Evolutionary conservation across 2,113 vertebrate species (phyloP), one percentile per base, ranked within the genome.

Genomic region (Romanogobio albipinnatus): DNA sequence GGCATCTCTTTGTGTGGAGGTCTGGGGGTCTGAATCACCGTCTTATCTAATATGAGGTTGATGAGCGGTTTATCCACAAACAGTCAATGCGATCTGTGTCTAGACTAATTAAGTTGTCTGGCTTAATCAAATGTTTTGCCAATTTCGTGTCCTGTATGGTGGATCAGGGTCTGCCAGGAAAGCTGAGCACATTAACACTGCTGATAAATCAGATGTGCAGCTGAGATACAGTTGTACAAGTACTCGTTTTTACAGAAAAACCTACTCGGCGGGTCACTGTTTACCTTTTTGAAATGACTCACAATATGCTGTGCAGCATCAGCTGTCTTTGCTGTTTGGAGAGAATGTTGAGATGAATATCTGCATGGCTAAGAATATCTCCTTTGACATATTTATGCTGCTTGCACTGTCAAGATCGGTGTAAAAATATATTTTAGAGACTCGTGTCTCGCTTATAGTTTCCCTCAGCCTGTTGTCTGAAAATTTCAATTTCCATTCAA

Each of bases 41-140:
- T 47, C 19, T 87, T 77, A 87, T 84, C 77, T 71, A 5, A 26
- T 29, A 73, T 24, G 8, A 17, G 39, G 56, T 56, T 83, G 47
- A 59, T 45, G 53, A 87, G 59, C 33, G 43, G 81, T 85, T 87
- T 59, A 45, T 59, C 36, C 47, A 56, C 19, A 53, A 24, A 64
- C 36, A 59, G 53, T 36, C 66, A 45, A 64, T 64, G 58, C 10
- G 17, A 56, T 58, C 78, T 68, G 29, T 45, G 66, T 15, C 87
- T 66, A 14, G 47, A 75, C 77, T 39, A 79, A 73, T 82, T 47
- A 19, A 66, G n/a, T 77, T 51, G 51, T 79, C 80, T 74, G 53
- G 19, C 66, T 77, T 62, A 78, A 82, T 87, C 33, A 70, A 51
- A 78, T 70, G 47, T 45, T 56, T 39, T 79, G 64, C 17, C 17